Evolutionary conservation across 2,113 vertebrate genomes (phyloP), one percentile per base, ranked within the genome.

Genomic region (Corapipo altera): DNA sequence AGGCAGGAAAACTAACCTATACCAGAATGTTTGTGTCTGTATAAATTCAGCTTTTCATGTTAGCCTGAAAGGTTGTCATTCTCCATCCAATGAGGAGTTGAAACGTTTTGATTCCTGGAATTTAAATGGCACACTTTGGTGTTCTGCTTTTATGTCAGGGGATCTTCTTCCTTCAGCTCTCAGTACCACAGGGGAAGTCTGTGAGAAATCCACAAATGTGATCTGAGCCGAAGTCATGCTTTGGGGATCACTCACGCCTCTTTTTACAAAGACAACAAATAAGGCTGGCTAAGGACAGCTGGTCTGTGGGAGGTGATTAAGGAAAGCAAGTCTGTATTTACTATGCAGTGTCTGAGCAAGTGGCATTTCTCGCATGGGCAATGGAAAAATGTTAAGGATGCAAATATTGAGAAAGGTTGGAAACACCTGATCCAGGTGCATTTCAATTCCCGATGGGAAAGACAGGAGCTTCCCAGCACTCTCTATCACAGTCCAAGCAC

Each of bases 191-290:
- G 43, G 35, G 52, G 37, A 78, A 39, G 51, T 59, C 73, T 66
- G 61, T 21, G 82, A 90, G 88, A 85, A 94, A 94, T 44, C 71
- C 82, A 54, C 88, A 88, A 88, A 71, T 15, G 35, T 67, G 88
- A 61, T 73, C 37, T 15, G 57, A 91, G 54, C 44, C 4, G 1
- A 80, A 73, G 59, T 23, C 37, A 5, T 44, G 83, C 83, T 58
- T 65, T 77, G 76, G 43, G 89, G 37, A 92, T 77, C 84, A 33
- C 51, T 80, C 46, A 10, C 49, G 64, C 23, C 59, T 84, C 87
- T 46, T 84, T 84, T 77, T 49, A 84, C 76, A 84, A 54, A 66
- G 84, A 51, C 64, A 84, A 84, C 27, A 83, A 54, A 73, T 89
- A 70, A 66, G 2, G 12, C 78, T 93, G 81, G 58, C 82, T 37